Evolutionary conservation across 2,113 vertebrate genomes (phyloP).

Genomic region (Psephotus haematonotus): DNA sequence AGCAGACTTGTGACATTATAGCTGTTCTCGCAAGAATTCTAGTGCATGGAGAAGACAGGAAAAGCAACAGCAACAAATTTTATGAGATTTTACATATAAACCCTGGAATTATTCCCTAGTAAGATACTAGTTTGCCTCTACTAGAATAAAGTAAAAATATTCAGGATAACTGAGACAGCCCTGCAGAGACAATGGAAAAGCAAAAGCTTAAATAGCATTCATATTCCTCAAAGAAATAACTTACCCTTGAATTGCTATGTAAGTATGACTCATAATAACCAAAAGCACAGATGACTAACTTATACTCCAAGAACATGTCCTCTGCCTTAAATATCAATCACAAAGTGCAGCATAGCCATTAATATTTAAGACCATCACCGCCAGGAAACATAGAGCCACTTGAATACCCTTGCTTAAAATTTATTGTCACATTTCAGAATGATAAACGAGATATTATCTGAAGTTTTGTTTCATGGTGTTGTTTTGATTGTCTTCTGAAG

Average conservation of each 20-base stretch:
- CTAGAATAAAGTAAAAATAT: background rate
- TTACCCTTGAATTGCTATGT: background rate
- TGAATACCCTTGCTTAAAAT: background rate
- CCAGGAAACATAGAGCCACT: accelerated
- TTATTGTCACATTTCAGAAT: background rate
- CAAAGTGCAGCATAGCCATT: background rate
- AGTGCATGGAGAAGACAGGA: background rate
- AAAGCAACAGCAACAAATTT: background rate
- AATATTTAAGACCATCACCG: background rate
- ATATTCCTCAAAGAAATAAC: background rate
- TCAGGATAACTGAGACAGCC: background rate
- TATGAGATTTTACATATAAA: background rate
- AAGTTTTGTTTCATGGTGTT: background rate
- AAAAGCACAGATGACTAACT: background rate
- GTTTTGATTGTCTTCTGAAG: background rate
- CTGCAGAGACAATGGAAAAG: background rate
- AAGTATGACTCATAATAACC: background rate
- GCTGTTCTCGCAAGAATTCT: background rate
- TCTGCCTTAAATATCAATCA: constrained; percentile 2
- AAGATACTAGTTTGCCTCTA: background rate
- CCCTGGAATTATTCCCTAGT: background rate
- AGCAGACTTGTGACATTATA: background rate
- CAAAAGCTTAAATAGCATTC: background rate
- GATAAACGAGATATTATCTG: background rate
- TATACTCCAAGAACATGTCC: background rate